Evolutionary conservation across 1,140 invertebrate genomes (phyloP).

Genomic region (Drosophila grimshawi): DNA sequence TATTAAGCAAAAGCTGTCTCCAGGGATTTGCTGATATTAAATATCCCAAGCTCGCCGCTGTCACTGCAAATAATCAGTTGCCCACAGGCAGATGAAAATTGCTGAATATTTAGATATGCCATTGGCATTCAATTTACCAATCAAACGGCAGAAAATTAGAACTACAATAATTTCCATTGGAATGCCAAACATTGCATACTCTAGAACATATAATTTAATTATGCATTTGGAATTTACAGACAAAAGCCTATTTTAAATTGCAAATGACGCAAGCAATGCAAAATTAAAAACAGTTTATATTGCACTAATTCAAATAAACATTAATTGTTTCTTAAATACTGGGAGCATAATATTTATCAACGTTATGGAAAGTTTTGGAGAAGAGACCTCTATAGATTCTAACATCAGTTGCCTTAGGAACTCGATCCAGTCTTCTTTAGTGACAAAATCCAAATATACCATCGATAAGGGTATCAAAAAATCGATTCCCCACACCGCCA

Average conservation of each 20-base stretch:
- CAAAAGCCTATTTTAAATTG: too few species aligned
- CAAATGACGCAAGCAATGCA: too few species aligned
- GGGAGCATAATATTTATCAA: too few species aligned
- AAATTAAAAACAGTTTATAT: too few species aligned
- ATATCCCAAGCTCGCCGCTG: conserved; percentile 49
- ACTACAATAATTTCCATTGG: background rate
- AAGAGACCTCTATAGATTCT: too few species aligned
- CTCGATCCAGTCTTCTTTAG: background rate
- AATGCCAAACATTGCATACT: background rate
- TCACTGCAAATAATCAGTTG: conserved; percentile 44
- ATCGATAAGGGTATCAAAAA: background rate
- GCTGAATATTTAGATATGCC: conserved; percentile 72
- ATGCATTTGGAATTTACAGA: too few species aligned
- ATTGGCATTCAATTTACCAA: conserved; percentile 71
- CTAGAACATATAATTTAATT: background rate
- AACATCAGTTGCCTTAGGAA: background rate
- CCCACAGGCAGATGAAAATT: conserved; percentile 56
- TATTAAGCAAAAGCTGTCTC: background rate
- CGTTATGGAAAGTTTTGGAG: too few species aligned
- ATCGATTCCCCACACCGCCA: background rate
- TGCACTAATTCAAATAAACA: too few species aligned
- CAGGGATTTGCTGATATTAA: conserved; percentile 40
- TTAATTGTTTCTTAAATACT: too few species aligned
- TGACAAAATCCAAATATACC: background rate
- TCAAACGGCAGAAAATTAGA: conserved; percentile 56